Conservation (phyloP, 2,113 vertebrate genomes). For the Mionectes macconnelli region DNA sequence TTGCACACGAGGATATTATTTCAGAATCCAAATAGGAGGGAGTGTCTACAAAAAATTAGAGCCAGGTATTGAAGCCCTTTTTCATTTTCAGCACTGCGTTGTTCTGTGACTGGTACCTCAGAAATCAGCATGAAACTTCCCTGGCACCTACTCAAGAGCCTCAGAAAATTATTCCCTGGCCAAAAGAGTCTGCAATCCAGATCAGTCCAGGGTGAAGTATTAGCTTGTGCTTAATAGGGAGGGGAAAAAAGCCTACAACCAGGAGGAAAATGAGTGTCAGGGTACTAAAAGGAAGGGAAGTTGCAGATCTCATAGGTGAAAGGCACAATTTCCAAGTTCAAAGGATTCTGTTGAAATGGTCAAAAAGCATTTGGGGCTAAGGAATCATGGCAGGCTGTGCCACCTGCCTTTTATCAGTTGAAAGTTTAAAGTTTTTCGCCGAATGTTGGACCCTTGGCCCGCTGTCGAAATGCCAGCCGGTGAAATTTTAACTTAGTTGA, state of each 20-base stretch:
- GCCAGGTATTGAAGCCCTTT: not conserved
- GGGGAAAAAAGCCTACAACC: fast-evolving
- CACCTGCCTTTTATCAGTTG: slow-evolving; percentile 41
- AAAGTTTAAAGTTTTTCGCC: slow-evolving; percentile 3
- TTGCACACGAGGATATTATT: not conserved
- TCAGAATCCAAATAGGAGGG: not conserved
- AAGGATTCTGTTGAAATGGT: not conserved
- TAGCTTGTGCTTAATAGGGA: not conserved
- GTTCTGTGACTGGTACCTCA: not conserved
- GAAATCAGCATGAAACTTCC: not conserved
- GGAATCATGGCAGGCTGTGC: not conserved
- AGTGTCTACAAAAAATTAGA: not conserved
- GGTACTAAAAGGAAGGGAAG: not conserved
- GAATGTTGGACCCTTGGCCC: slow-evolving; percentile 45
- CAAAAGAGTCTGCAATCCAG: not conserved
- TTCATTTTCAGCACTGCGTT: not conserved
- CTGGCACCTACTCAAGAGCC: not conserved
- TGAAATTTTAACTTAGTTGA: slow-evolving; percentile 54
- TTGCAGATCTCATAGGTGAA: not conserved
- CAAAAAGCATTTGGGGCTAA: not conserved
- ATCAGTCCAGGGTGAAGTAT: not conserved
- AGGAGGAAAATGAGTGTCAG: not conserved
- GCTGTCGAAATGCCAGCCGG: not conserved
- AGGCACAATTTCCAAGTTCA: not conserved
- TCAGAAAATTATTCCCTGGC: not conserved